phyloP scores from a whole-genome alignment of 2,797 vertebrate species.

The Enteromius paludinosus region DNA sequence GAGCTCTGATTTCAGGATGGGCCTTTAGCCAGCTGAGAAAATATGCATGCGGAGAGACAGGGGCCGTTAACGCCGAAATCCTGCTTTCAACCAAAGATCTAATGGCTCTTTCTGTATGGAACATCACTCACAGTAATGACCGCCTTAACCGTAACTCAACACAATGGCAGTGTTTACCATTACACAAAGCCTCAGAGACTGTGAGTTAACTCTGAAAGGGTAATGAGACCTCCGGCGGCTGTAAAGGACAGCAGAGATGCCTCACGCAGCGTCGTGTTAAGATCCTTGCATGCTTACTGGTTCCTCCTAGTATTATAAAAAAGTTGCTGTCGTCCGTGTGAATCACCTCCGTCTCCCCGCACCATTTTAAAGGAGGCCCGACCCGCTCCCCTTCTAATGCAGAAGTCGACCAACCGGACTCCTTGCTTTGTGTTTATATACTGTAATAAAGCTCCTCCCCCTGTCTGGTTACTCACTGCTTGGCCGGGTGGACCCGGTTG shows the following conservation, averaged over 20 bases:
- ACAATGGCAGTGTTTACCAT: constrained; percentile 37
- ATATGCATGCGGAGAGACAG: constrained; percentile 31
- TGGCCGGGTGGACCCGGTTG: constrained; percentile 85
- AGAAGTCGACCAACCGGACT: constrained; percentile 56
- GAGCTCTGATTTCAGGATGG: constrained; percentile 35
- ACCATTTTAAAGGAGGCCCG: constrained; percentile 21
- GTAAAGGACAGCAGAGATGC: constrained; percentile 46
- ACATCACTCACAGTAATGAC: constrained; percentile 48
- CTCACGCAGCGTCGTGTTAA: constrained; percentile 25
- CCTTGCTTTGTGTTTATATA: constrained; percentile 50
- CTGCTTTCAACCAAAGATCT: constrained; percentile 46
- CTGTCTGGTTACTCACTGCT: constrained; percentile 85
- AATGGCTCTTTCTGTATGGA: constrained; percentile 48
- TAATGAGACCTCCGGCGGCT: constrained; percentile 35
- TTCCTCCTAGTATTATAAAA: constrained; percentile 42
- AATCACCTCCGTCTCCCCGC: constrained; percentile 41
- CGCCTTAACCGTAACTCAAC: constrained; percentile 49
- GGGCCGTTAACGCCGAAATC: constrained; percentile 25
- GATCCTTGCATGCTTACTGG: constrained; percentile 43
- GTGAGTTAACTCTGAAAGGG: constrained; percentile 45
- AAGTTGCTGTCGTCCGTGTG: constrained; percentile 46
- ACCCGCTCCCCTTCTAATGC: constrained; percentile 52
- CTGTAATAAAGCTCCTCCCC: constrained; percentile 63
- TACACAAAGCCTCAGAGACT: constrained; percentile 32
- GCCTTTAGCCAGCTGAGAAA: constrained; percentile 47